Conservation (phyloP, 2,888 invertebrate species). For the Stenoptilia bipunctidactyla region DNA sequence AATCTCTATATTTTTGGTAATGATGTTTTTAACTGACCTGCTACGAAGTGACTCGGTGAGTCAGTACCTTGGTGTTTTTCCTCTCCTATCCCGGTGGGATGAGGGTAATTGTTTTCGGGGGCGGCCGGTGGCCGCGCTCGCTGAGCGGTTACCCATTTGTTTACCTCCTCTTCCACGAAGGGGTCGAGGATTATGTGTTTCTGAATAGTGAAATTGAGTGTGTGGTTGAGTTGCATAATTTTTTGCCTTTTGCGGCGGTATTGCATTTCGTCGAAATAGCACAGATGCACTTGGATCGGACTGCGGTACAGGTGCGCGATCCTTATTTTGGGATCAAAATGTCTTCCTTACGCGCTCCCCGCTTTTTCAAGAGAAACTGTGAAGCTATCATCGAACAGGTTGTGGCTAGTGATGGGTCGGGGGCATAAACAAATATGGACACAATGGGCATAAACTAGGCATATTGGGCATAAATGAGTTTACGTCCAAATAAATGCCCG, state of each 20-base stretch:
- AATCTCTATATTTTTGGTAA: constrained; percentile 5
- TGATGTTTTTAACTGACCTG: not conserved
- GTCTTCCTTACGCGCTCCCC: constrained; percentile 2
- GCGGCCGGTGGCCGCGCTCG: not conserved
- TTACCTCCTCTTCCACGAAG: not conserved
- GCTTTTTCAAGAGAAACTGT: constrained; percentile 7
- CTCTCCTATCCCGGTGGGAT: constrained; percentile 9
- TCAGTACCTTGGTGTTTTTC: constrained; percentile 3
- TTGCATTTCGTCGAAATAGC: not conserved
- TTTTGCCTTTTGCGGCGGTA: not conserved
- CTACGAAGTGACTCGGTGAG: constrained; percentile 8
- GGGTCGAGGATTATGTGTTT: not conserved
- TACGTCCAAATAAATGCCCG: too few relatives aligned
- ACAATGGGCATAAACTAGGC: too few relatives aligned
- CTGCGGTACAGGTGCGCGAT: not conserved
- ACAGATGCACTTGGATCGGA: not conserved
- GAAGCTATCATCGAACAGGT: too few relatives aligned
- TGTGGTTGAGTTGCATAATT: not conserved
- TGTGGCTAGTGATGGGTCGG: too few relatives aligned
- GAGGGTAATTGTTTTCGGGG: constrained; percentile 1
- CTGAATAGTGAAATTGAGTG: not conserved
- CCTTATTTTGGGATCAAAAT: not conserved
- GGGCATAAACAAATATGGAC: too few relatives aligned
- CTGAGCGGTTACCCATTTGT: not conserved
- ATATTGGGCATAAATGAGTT: too few relatives aligned